Evolutionary conservation across 2,888 invertebrate species (phyloP).

Genomic region (Lissonota sp.): DNA sequence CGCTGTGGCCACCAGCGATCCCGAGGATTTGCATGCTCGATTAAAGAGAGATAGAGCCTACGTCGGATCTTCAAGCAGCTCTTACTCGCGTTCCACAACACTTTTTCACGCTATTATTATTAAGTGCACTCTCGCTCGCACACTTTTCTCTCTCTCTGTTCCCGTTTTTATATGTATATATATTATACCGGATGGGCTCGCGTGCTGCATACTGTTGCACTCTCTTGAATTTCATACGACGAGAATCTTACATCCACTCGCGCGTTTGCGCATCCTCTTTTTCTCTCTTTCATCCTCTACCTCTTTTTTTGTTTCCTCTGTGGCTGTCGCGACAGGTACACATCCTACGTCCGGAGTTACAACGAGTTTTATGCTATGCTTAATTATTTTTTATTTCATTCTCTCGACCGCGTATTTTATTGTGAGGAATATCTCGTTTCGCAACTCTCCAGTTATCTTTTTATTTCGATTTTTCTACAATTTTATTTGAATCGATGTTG

Average conservation of each 20-base stretch:
- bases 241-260: conserved; percentile 25
- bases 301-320: too few species aligned
- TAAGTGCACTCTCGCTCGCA: conserved; percentile 73
- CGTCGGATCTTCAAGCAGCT: conserved; percentile 38
- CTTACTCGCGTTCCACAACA: conserved; percentile 49
- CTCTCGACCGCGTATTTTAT: conserved; percentile 37
- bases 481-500: too few species aligned
- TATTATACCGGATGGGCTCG: conserved; percentile 55
- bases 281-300: conserved; percentile 29
- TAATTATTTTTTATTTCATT: conserved; percentile 7
- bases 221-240: conserved; percentile 41
- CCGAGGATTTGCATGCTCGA: conserved; percentile 50
- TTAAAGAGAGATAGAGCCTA: conserved; percentile 26
- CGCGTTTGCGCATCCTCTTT: too few species aligned
- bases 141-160: conserved; percentile 19
- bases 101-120: conserved; percentile 75
- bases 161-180: conserved; percentile 46
- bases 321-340: conserved; percentile 62
- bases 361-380: neutral
- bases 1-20: conserved; percentile 41
- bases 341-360: conserved; percentile 43
- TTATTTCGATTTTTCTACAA: conserved; percentile 27
- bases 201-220: conserved; percentile 55
- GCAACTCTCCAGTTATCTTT: conserved; percentile 37
- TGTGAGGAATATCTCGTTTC: conserved; percentile 25